Conservation (phyloP, 1,140 invertebrate genomes). For the Drosophila tristis region DNA sequence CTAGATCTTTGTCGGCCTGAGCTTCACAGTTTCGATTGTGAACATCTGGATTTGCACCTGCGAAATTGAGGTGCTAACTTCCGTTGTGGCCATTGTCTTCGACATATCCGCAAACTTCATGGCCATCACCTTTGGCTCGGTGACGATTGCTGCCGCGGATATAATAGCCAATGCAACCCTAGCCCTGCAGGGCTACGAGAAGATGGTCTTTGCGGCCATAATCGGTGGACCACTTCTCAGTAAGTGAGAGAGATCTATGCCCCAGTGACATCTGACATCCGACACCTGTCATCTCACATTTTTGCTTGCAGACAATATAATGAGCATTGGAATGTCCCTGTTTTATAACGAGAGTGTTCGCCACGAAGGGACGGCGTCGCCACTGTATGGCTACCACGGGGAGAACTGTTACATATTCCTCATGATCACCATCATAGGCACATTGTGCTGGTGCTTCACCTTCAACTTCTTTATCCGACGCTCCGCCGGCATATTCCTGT, state of each 20-base stretch:
- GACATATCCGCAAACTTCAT: constrained; percentile 29
- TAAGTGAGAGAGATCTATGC: constrained; percentile 16
- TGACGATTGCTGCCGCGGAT: constrained; percentile 35
- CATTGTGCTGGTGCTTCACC: constrained; percentile 35
- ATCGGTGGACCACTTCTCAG: constrained; percentile 53
- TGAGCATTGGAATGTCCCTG: constrained; percentile 23
- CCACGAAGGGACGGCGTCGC: neutral
- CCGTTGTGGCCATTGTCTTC: constrained; percentile 42
- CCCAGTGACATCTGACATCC: no score
- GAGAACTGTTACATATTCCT: constrained; percentile 55
- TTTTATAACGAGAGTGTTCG: neutral
- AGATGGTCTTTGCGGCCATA: constrained; percentile 58
- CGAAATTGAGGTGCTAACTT: constrained; percentile 52
- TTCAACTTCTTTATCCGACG: constrained; percentile 53
- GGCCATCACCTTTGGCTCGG: constrained; percentile 34
- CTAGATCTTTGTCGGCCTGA: neutral
- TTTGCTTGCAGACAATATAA: constrained; percentile 31
- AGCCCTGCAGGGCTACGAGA: constrained; percentile 59
- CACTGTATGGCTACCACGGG: constrained; percentile 38
- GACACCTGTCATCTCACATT: no score
- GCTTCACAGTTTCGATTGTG: neutral
- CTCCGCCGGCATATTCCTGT: constrained; percentile 47
- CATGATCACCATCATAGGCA: constrained; percentile 16
- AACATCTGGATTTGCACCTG: constrained; percentile 41
- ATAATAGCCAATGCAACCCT: constrained; percentile 37